Percentiles rank a stretch among this genome's conserved stretches.
Evolutionary conservation across 2,113 vertebrate genomes (phyloP).

Genomic region (Chinchilla lanigera): DNA sequence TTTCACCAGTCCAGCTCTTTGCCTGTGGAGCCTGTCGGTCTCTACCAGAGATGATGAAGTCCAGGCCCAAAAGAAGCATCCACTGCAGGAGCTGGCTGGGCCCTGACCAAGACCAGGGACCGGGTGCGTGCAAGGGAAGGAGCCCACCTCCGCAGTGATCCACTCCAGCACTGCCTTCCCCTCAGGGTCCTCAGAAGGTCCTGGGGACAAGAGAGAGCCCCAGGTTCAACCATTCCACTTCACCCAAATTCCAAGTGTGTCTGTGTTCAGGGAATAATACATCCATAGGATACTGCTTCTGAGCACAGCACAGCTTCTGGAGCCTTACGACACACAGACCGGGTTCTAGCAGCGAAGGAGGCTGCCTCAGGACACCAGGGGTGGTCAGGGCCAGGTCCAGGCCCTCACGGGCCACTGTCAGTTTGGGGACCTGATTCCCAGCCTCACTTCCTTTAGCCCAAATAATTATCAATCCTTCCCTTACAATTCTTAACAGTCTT

Average conservation of each 20-base stretch:
- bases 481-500: background rate
- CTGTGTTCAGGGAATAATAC: background rate
- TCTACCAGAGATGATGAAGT: background rate
- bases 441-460: background rate
- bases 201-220: background rate
- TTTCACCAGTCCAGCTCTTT: background rate
- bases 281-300: background rate
- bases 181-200: background rate
- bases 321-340: background rate
- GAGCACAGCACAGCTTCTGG: background rate
- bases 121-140: background rate
- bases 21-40: background rate
- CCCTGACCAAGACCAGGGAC: background rate
- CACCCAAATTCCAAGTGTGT: background rate
- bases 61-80: background rate
- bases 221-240: background rate
- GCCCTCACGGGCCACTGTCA: background rate
- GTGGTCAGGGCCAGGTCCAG: background rate
- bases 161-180: background rate
- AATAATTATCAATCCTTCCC: background rate
- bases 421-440: background rate
- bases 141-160: background rate
- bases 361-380: background rate
- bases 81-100: background rate
- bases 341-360: background rate